A percentile compares a stretch with the other conserved stretches of the same genome.
phyloP scores from a whole-genome alignment of 2,797 vertebrate species.

The Ctenosaura bakeri region DNA sequence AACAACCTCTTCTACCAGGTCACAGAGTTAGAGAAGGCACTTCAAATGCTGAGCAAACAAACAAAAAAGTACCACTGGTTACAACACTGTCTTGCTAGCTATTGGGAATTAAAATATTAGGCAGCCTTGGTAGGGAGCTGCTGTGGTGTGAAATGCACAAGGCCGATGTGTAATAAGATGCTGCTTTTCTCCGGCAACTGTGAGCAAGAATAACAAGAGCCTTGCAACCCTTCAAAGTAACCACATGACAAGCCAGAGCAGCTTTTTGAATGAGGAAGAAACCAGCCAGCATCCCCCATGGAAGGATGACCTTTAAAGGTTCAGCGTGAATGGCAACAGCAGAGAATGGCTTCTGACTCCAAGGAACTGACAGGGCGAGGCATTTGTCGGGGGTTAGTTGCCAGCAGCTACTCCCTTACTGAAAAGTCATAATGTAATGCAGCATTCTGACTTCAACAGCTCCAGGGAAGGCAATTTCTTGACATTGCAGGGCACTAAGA shows the following conservation, averaged over 20 bases:
- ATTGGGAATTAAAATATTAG: slow-evolving; percentile 28
- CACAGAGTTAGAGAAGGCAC: neutral
- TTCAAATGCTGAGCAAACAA: slow-evolving; percentile 13
- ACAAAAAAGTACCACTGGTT: neutral
- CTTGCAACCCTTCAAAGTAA: slow-evolving; percentile 17
- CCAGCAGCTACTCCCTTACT: slow-evolving; percentile 28
- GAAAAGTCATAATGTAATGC: slow-evolving; percentile 28
- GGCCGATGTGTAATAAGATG: slow-evolving; percentile 12
- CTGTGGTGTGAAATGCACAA: slow-evolving; percentile 22
- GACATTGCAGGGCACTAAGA: slow-evolving; percentile 4
- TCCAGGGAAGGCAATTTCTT: slow-evolving; percentile 30
- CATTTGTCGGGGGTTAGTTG: slow-evolving; percentile 37
- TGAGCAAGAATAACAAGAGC: slow-evolving; percentile 22
- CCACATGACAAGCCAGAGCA: slow-evolving; percentile 15
- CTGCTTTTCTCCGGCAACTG: slow-evolving; percentile 21
- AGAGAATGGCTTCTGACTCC: slow-evolving; percentile 42
- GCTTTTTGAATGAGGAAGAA: slow-evolving; percentile 41
- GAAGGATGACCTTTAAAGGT: slow-evolving; percentile 44
- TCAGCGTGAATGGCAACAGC: slow-evolving; percentile 20
- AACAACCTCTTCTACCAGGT: neutral
- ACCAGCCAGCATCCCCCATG: slow-evolving; percentile 12
- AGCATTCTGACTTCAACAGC: slow-evolving; percentile 28
- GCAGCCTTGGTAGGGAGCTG: slow-evolving; percentile 7
- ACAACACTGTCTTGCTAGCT: neutral
- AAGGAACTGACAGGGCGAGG: slow-evolving; percentile 31